Base-by-base conservation (phyloP, 2,113 vertebrate genomes). In the Cephalopterus ornatus region DNA sequence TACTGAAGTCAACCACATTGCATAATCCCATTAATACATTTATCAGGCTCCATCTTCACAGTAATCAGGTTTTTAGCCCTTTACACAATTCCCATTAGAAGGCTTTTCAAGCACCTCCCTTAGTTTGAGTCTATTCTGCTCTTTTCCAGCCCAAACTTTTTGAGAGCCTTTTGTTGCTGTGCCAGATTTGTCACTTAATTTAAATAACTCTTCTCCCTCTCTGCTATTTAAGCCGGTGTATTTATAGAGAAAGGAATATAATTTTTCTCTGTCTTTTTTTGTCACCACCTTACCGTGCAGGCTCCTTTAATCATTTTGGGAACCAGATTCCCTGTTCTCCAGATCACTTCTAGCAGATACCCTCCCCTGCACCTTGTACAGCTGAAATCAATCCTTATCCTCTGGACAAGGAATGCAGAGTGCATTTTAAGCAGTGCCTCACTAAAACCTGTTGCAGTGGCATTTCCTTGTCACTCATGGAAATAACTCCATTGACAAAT, bases 171-270 rank as follows among this genome's bases (percentile, higher is more conserved):
- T 96, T 93, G 86, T 89, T 96, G 91, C 68, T 24, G 56, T 78
- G 95, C 93, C 91, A 91, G 47, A 78, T 93, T 86, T 85, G 80
- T 91, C 68, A 95, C 93, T 95, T 92, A 50, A 87, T 87, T 92
- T 47, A 63, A 93, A 89, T 59, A 80, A 62, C 78, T 94, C 88
- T 62, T 94, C 67, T 77, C 72, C 14, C 68, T 86, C 89, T 81
- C 80, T 61, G 68, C 30, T 65, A 74, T 87, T 92, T 81, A 89
- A 4, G 22, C 55, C 67, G 42, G 47, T 22, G 42, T 92, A 95
- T 93, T 96, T 95, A 91, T 68, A 95, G 86, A 91, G 41, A 59
- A 63, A 84, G 35, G 52, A 89, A 92, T 65, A 56, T 85, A 5
- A 87, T 92, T 93, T 86, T 89, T 71, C 73, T 87, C 73, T 89